Conservation (phyloP, 2,113 vertebrate species). For the Elanus axillaris region DNA sequence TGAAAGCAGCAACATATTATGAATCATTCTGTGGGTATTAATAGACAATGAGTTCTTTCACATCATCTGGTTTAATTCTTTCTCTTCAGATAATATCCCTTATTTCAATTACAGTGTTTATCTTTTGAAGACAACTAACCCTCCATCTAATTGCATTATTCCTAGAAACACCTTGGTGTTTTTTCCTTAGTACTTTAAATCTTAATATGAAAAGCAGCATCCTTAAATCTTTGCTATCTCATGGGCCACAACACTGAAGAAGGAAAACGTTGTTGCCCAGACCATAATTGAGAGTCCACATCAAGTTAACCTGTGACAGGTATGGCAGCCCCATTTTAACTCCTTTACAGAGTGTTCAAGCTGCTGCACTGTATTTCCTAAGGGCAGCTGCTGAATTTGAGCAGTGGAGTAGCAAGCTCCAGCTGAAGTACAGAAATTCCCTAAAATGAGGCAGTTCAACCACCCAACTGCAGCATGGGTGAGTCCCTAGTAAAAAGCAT, state of each 20-base stretch:
- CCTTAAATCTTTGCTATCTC: neutral
- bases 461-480: fast-evolving
- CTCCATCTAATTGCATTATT: slow-evolving; percentile 6
- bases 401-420: neutral
- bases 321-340: neutral
- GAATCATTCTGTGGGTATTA: slow-evolving; percentile 16
- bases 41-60: slow-evolving; percentile 21
- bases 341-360: neutral
- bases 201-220: neutral
- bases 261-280: neutral
- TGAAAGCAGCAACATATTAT: slow-evolving; percentile 17
- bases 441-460: neutral
- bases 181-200: neutral
- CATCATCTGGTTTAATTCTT: slow-evolving; percentile 6
- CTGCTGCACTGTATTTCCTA: neutral
- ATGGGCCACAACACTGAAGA: neutral
- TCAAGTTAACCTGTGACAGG: neutral
- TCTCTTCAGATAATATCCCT: neutral
- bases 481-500: neutral
- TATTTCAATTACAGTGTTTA: slow-evolving; percentile 53
- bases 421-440: neutral
- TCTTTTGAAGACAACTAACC: slow-evolving; percentile 20
- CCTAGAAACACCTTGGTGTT: slow-evolving; percentile 5
- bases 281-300: neutral
- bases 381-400: neutral